phyloP scores from a whole-genome alignment of 2,113 vertebrate genomes.

The Calonectris borealis region DNA sequence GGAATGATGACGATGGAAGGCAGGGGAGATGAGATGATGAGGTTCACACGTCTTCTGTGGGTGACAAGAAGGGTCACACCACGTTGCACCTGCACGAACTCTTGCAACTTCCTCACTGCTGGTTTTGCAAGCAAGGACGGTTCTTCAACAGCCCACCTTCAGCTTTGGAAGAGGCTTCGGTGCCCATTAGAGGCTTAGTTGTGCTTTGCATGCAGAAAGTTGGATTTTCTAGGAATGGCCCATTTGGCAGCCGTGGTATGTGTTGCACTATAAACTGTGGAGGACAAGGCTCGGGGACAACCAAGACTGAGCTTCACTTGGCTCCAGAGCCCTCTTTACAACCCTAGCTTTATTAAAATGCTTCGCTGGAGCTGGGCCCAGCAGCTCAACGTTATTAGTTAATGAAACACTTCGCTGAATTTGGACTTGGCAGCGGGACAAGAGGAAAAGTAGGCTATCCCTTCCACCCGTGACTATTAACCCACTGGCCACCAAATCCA shows the following conservation, averaged over 20 bases:
- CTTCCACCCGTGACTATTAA: neutral
- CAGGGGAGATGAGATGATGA: neutral
- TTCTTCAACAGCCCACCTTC: neutral
- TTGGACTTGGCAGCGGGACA: fast-evolving
- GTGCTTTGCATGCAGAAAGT: neutral
- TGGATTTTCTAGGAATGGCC: neutral
- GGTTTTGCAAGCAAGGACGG: neutral
- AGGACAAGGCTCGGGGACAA: neutral
- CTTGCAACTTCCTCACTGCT: neutral
- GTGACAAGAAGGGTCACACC: neutral
- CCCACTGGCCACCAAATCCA: neutral
- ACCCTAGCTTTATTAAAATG: neutral
- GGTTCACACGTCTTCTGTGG: neutral
- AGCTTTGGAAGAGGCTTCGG: neutral
- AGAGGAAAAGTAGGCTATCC: neutral
- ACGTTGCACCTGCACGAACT: neutral
- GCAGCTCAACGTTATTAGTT: neutral
- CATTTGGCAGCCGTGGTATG: neutral
- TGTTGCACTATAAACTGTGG: neutral
- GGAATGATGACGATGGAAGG: neutral
- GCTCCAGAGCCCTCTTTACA: neutral
- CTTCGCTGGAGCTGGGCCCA: neutral
- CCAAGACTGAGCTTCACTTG: neutral
- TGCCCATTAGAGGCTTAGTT: neutral
- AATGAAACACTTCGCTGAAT: neutral